phyloP scores from a whole-genome alignment of 2,888 invertebrate species.

The Mylabris sibirica region DNA sequence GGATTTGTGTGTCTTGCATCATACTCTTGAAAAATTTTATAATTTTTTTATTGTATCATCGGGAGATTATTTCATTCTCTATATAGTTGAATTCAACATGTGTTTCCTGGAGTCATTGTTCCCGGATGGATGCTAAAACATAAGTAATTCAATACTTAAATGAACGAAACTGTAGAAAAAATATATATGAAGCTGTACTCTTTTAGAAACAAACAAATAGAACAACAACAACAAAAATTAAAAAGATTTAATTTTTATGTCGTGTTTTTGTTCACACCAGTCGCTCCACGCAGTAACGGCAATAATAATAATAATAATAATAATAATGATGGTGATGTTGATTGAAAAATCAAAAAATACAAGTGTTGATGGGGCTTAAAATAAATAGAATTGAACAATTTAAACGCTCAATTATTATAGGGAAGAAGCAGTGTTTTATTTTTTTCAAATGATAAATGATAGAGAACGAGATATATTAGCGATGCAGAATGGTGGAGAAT shows the following conservation, averaged over 20 bases:
- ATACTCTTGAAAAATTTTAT: not conserved
- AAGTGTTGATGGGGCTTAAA: constrained; percentile 1
- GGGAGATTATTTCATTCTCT: not conserved
- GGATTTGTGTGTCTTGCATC: constrained; percentile 36
- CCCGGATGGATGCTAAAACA: constrained; percentile 39
- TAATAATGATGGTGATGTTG: not conserved
- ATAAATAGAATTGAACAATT: not conserved
- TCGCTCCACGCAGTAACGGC: not conserved
- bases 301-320: no score
- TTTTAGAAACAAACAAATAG: not conserved
- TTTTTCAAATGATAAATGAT: not conserved
- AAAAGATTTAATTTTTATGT: constrained; percentile 46
- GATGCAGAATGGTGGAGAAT: constrained; percentile 7
- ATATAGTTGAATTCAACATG: constrained; percentile 36
- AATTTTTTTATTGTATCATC: not conserved
- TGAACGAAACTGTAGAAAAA: not conserved
- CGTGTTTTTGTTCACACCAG: constrained; percentile 32
- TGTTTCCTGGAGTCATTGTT: constrained; percentile 48
- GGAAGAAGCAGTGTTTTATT: not conserved
- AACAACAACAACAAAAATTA: constrained; percentile 31
- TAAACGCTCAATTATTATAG: not conserved
- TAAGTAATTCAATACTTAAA: constrained; percentile 17
- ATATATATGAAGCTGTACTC: constrained; percentile 2
- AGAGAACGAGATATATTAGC: not conserved
- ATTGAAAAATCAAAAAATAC: constrained; percentile 1